Evolutionary conservation across 2,888 invertebrate species (phyloP).

Genomic region (Eurytoma californica): DNA sequence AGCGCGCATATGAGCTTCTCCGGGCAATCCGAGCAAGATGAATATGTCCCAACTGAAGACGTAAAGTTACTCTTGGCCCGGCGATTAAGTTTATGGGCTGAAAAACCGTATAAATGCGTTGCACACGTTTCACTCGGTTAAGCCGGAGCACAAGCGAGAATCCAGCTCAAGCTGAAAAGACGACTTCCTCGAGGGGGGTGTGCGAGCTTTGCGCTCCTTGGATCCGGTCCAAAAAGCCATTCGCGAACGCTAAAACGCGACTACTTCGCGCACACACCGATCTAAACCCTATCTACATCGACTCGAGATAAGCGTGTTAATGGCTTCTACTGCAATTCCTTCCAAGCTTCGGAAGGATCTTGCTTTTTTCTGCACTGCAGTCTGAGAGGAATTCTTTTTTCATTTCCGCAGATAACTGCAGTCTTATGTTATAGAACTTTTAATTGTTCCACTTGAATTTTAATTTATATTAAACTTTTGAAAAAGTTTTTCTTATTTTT

Average conservation of each 20-base stretch:
- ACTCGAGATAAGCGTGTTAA: constrained; percentile 25
- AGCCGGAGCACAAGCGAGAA: constrained; percentile 13
- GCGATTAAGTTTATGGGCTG: constrained; percentile 54
- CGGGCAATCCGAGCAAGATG: constrained; percentile 30
- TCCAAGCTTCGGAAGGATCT: no score
- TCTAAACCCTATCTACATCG: constrained; percentile 12
- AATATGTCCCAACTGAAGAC: constrained; percentile 38
- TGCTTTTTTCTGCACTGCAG: no score
- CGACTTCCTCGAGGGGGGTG: background rate
- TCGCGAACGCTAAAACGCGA: background rate
- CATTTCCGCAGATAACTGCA: no score
- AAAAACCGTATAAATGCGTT: constrained; percentile 41
- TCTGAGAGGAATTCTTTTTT: no score
- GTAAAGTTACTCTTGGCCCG: constrained; percentile 30
- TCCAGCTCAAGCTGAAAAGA: constrained; percentile 10
- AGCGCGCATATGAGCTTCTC: background rate
- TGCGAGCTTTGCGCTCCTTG: constrained; percentile 21
- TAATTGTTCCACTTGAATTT: no score
- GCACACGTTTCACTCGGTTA: constrained; percentile 39
- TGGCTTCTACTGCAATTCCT: background rate
- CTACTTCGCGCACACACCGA: background rate
- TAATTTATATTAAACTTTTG: no score
- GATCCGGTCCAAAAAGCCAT: constrained; percentile 39
- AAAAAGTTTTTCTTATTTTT: no score
- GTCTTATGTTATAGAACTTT: no score